Conservation (phyloP, 30 jellyfish, hydroid and myxozoan species). For the Hydractinia echinata region DNA sequence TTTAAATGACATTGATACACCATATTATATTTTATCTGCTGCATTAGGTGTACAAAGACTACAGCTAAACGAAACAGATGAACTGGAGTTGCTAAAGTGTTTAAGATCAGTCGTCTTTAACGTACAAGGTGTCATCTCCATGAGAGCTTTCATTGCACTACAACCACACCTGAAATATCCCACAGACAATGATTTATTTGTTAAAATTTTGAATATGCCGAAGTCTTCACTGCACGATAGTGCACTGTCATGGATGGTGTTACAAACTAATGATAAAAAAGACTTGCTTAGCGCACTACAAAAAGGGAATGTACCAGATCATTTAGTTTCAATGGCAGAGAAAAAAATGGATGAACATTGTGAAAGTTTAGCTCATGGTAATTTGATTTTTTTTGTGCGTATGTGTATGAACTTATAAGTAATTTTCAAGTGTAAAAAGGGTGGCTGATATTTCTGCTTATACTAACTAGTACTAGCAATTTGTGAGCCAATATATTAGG, state of each 20-base stretch:
- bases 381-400: background rate
- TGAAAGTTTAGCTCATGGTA: slow-evolving; percentile 39
- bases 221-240: slow-evolving; percentile 60
- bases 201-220: slow-evolving; percentile 45
- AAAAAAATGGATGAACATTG: slow-evolving; percentile 42
- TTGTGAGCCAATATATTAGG: no score
- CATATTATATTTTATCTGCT: slow-evolving; percentile 72
- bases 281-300: slow-evolving; percentile 35
- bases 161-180: slow-evolving; percentile 57
- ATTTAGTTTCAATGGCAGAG: slow-evolving; percentile 33
- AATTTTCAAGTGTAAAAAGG: no score
- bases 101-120: slow-evolving; percentile 59
- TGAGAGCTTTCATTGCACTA: slow-evolving; percentile 70
- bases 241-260: slow-evolving; percentile 62
- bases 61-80: slow-evolving; percentile 22
- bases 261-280: slow-evolving; percentile 34
- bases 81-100: slow-evolving; percentile 7
- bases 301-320: slow-evolving; percentile 31
- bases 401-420: background rate
- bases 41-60: slow-evolving; percentile 68
- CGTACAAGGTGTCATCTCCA: slow-evolving; percentile 70
- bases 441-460: no score
- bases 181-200: slow-evolving; percentile 36
- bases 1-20: slow-evolving; percentile 50
- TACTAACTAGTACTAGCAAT: no score